phyloP scores from a whole-genome alignment of 2,888 invertebrate genomes.

The Brassicogethes aeneus region DNA sequence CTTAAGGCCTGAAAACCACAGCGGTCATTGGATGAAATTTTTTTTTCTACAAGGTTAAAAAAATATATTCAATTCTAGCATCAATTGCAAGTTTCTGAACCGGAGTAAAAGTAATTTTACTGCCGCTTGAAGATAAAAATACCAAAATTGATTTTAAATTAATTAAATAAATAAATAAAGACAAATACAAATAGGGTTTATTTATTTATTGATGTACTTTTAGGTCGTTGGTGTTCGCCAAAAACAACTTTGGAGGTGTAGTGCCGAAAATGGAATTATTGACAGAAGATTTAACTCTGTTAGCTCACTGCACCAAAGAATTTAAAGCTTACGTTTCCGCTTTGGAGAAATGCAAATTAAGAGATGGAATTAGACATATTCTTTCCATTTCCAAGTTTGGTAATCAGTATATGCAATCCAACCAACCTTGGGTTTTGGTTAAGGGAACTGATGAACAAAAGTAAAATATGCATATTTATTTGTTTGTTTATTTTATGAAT shows the following conservation, averaged over 20 bases:
- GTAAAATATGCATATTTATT: slow-evolving; percentile 40
- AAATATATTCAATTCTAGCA: too few relatives aligned
- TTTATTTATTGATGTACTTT: slow-evolving; percentile 17
- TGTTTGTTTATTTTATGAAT: slow-evolving; percentile 1
- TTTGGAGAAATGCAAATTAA: slow-evolving; percentile 67
- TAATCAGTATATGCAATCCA: slow-evolving; percentile 93
- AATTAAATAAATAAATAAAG: background rate
- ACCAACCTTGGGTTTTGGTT: slow-evolving; percentile 89
- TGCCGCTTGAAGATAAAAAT: too few relatives aligned
- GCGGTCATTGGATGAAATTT: too few relatives aligned
- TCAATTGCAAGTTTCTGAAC: too few relatives aligned
- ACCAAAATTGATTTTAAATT: background rate
- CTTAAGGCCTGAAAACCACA: too few relatives aligned
- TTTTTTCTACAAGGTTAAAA: too few relatives aligned
- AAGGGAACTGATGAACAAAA: slow-evolving; percentile 73
- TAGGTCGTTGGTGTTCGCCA: slow-evolving; percentile 81
- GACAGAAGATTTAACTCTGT: slow-evolving; percentile 58
- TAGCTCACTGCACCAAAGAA: slow-evolving; percentile 74
- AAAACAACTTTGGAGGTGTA: slow-evolving; percentile 66
- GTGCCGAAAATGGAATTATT: slow-evolving; percentile 55
- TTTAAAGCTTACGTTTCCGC: slow-evolving; percentile 61
- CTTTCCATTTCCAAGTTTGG: slow-evolving; percentile 83
- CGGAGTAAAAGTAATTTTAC: too few relatives aligned
- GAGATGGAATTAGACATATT: slow-evolving; percentile 80
- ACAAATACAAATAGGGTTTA: too few relatives aligned